These are phyloP conservation scores for Ormyrus nitidulus DNA, from an alignment of 2,888 invertebrate species.

Conservation along the genomic window DNA sequence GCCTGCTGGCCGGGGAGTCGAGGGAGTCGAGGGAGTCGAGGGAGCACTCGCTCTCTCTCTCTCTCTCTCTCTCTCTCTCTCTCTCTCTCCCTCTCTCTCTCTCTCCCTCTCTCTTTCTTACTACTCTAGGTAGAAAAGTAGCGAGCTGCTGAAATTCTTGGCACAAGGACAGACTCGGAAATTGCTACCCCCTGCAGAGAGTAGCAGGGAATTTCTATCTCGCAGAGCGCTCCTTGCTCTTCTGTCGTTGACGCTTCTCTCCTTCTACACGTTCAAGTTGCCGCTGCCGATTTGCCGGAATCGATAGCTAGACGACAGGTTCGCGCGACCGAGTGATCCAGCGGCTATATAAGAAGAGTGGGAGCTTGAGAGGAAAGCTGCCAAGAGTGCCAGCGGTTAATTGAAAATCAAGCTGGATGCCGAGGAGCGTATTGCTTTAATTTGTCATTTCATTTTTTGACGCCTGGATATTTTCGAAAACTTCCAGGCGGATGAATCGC, in stretches of 20 bases:
- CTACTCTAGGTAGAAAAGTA: slow-evolving; percentile 18
- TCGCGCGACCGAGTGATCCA: background rate
- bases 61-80: background rate
- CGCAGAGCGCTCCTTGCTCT: background rate
- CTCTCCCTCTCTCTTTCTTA: background rate
- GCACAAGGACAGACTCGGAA: slow-evolving; percentile 53
- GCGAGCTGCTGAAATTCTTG: slow-evolving; percentile 44
- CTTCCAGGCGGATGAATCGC: too few relatives aligned
- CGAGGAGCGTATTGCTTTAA: slow-evolving; percentile 40
- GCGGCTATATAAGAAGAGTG: too few relatives aligned
- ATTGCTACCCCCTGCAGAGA: slow-evolving; percentile 42
- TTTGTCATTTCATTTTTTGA: too few relatives aligned
- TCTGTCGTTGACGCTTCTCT: slow-evolving; percentile 29
- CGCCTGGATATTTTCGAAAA: too few relatives aligned
- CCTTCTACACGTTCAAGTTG: background rate
- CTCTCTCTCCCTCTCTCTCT: background rate
- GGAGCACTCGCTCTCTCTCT: background rate
- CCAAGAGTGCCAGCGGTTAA: slow-evolving; percentile 60
- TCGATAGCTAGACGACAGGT: slow-evolving; percentile 16
- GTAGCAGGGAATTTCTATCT: slow-evolving; percentile 29
- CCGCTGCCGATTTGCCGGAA: slow-evolving; percentile 17
- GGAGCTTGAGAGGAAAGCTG: background rate
- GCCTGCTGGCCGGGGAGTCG: slow-evolving; percentile 40
- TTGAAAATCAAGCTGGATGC: slow-evolving; percentile 66
- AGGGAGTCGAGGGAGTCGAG: background rate